These are phyloP conservation scores for Lepetodrilus schrolli DNA, from an alignment of 2,888 invertebrate species.

Conservation along the genomic window DNA sequence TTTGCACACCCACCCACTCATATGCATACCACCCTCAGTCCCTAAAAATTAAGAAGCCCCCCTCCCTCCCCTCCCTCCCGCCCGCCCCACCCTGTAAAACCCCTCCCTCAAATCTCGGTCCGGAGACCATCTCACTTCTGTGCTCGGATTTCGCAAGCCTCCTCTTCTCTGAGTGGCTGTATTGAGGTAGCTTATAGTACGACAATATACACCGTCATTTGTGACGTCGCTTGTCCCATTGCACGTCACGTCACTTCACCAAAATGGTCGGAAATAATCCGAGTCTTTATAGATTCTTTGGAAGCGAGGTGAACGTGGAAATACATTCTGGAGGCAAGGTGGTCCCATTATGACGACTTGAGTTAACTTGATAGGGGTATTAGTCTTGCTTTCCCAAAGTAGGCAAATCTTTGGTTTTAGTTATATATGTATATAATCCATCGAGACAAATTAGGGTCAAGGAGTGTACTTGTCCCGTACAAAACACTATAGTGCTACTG, in stretches of 20 bases:
- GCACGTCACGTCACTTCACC: too few species aligned
- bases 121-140: not conserved
- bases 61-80: not conserved
- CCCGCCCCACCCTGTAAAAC: not conserved
- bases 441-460: too few species aligned
- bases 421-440: too few species aligned
- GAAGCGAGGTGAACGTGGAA: too few species aligned
- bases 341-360: not conserved
- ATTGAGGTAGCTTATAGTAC: slow-evolving; percentile 26
- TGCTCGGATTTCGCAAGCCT: not conserved
- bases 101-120: not conserved
- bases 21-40: not conserved
- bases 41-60: not conserved
- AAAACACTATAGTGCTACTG: not conserved
- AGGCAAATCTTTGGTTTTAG: slow-evolving; percentile 1
- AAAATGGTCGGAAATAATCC: too few species aligned
- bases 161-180: slow-evolving; percentile 2
- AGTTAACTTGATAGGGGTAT: not conserved
- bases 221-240: slow-evolving; percentile 1
- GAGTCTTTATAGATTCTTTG: too few species aligned
- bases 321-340: not conserved
- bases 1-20: slow-evolving; percentile 12
- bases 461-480: not conserved
- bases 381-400: not conserved
- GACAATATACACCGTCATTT: slow-evolving; percentile 1